Evolutionary conservation across 2,888 invertebrate genomes (phyloP), one percentile per base, ranked within the genome.

Genomic region (Stegophylla sp.): DNA sequence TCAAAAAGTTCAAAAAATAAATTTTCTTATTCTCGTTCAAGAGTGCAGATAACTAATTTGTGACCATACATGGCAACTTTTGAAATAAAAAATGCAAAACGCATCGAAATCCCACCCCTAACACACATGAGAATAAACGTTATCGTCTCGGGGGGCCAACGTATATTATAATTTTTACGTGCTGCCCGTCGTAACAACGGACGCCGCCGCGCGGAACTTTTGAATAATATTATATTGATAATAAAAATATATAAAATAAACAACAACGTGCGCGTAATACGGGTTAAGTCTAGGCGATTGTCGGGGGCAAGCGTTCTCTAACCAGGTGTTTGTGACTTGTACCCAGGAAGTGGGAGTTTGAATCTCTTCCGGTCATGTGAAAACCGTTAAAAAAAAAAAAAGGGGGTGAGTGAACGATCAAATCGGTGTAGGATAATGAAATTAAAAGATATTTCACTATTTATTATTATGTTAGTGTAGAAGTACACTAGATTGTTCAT

Each of bases 281-380:
- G 79, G 79, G 79, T 79, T 79, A 79, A 79, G 71, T 79, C 69
- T 51, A 61, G 61, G 23, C 26, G 79, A 79, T 79, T 79, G 79
- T 71, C 69, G 41, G 61, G n/a, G 59, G 51, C 63, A 69, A 77
- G 20, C 23, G 61, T 45, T 63, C 23, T 41, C 23, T 41, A 64
- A 41, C 69, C 67, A 69, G 69, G 69, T 69, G 79, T 71, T 69
- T 79, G 61, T 48, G 79, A 79, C 79, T 71, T 4, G 71, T 71
- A 71, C 79, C n/a, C 79, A 71, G 79, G 71, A 79, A 79, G 61
- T 79, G 79, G 79, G 79, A 61, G 79, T 79, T 79, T 61, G 79
- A 79, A 71, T 79, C 79, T 79, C 71, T 79, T 79, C 79, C 79
- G 79, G 79, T 79, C 79, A 71, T 71, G 79, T 28, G 69, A 79